A percentile compares a stretch with the other conserved stretches of the same genome.
These are phyloP conservation scores for Drosophila meridionalis DNA, from an alignment of 2,888 invertebrate genomes.

Conservation along the genomic window DNA sequence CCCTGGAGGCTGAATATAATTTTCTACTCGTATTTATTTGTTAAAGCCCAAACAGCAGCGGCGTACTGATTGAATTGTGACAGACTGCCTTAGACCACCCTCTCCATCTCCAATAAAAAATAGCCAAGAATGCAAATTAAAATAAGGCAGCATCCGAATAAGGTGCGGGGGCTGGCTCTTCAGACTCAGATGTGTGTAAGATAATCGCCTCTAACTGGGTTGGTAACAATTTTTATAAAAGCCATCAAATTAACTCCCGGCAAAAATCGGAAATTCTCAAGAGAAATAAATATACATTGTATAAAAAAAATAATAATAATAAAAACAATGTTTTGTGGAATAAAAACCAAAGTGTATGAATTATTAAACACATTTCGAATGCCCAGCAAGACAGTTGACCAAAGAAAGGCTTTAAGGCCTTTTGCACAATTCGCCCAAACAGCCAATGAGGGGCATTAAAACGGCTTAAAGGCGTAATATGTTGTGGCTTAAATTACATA, in stretches of 20 bases:
- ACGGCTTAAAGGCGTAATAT: slow-evolving; percentile 74
- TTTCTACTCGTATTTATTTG: slow-evolving; percentile 76
- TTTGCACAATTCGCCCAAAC: slow-evolving; percentile 47
- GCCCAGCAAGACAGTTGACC: slow-evolving; percentile 21
- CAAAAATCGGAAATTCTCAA: slow-evolving; percentile 48
- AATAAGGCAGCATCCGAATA: slow-evolving; percentile 38
- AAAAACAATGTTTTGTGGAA: slow-evolving; percentile 10
- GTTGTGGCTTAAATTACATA: slow-evolving; percentile 76
- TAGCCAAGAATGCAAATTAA: slow-evolving; percentile 74
- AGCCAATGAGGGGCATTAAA: slow-evolving; percentile 74
- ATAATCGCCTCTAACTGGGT: slow-evolving; percentile 56
- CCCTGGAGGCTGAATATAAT: slow-evolving; percentile 76
- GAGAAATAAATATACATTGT: slow-evolving; percentile 38
- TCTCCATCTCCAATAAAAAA: slow-evolving; percentile 3
- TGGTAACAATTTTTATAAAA: slow-evolving; percentile 22
- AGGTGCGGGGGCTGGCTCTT: neutral
- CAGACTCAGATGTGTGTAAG: slow-evolving; percentile 47
- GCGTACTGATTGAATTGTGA: slow-evolving; percentile 73
- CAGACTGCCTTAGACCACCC: slow-evolving; percentile 44
- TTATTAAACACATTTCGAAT: slow-evolving; percentile 49
- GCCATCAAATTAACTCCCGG: slow-evolving; percentile 10
- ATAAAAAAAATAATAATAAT: neutral
- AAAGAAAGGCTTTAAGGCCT: slow-evolving; percentile 65
- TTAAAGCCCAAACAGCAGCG: slow-evolving; percentile 59
- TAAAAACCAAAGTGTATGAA: slow-evolving; percentile 37